phyloP scores from a whole-genome alignment of 2,113 vertebrate genomes.

The western clawed frog (Xenopus tropicalis) region DNA sequence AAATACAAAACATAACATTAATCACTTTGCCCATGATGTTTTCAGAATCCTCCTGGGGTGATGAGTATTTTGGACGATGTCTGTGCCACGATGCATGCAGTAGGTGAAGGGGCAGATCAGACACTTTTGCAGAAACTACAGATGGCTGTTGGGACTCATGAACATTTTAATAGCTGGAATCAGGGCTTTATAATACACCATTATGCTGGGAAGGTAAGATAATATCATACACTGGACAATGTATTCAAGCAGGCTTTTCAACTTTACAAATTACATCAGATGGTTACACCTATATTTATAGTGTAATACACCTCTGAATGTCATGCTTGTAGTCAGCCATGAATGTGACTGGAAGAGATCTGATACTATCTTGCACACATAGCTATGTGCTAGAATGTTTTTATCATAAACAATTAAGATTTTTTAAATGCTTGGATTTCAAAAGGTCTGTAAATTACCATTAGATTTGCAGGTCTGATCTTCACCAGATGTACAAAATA shows the following conservation, averaged over 20 bases:
- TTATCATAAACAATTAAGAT: too few species aligned
- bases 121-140: conserved; percentile 94
- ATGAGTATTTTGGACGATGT: conserved; percentile 97
- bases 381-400: too few species aligned
- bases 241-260: neutral
- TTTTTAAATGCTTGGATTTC: too few species aligned
- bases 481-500: too few species aligned
- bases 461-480: too few species aligned
- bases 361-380: too few species aligned
- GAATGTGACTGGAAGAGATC: too few species aligned
- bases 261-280: neutral
- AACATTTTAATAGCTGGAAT: conserved; percentile 99
- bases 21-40: neutral
- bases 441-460: too few species aligned
- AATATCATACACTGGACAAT: neutral
- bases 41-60: conserved; percentile 90
- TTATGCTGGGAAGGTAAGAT: conserved; percentile 90
- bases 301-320: neutral
- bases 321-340: too few species aligned
- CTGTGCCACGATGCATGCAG: conserved; percentile 96
- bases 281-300: neutral
- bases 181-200: conserved; percentile 98
- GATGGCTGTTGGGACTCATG: conserved; percentile 91
- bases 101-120: conserved; percentile 93
- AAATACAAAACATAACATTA: neutral